phyloP scores from a whole-genome alignment of 2,113 vertebrate genomes.

The Mungos mungo region DNA sequence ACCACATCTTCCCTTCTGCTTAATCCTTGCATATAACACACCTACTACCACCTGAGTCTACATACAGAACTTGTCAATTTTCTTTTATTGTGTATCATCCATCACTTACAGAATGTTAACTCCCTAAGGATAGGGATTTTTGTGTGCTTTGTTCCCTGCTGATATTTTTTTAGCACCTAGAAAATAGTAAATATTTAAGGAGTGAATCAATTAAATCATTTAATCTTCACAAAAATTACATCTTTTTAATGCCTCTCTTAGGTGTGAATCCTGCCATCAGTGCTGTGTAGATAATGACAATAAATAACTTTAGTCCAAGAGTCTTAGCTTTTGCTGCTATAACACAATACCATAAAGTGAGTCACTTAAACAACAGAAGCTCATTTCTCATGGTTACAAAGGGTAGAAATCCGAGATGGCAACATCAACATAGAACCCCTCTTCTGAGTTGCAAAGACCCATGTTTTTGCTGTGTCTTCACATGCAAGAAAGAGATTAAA shows the following conservation, averaged over 20 bases:
- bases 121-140: background rate
- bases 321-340: constrained; percentile 67
- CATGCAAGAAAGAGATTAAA: background rate
- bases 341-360: background rate
- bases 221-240: background rate
- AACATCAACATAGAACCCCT: background rate
- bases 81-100: background rate
- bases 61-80: background rate
- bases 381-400: background rate
- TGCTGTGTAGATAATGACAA: background rate
- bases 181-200: background rate
- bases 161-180: background rate
- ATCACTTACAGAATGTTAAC: background rate
- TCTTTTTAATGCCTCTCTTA: background rate
- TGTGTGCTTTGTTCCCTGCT: background rate
- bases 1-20: background rate
- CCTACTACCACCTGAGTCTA: background rate
- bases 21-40: background rate
- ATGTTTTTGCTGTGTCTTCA: background rate
- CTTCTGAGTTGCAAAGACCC: background rate
- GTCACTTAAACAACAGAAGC: background rate
- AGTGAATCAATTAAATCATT: background rate
- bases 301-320: background rate
- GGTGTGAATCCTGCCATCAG: background rate
- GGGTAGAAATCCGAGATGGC: background rate